Base-by-base conservation (phyloP, 2,113 vertebrate species). In the Bathybates hornii region DNA sequence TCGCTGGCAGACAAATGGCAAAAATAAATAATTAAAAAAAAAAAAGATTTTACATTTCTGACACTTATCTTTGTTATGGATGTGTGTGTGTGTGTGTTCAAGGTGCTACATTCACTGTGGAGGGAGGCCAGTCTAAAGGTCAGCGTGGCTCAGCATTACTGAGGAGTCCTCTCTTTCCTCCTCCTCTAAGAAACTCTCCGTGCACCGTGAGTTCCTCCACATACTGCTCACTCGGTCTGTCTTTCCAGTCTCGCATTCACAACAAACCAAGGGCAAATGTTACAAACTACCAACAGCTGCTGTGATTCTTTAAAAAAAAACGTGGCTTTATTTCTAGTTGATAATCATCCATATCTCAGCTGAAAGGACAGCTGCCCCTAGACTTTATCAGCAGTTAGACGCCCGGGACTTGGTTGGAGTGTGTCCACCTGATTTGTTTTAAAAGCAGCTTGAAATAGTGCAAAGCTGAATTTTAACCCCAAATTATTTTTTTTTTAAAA, bases 111-210 rank as follows among this genome's bases (percentile, higher is more conserved):
- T 95, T 99, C 81, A 92, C 95, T 80, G 96, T 98, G 57, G 97
- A 98, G 82, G 97, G 97, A 85, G 96, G 96, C 16, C 97, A 97
- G 17, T 94, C 89, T 66, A 95, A 96, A 90, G 85, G 95, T 45
- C 96, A 95, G 24, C 93, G 93, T 8, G 90, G 96, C 85, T 95
- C 96, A 45, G 95, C 96, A 2, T 83, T 96, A 3, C 94, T 98
- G 90, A 97, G 97, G 93, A 99, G 98, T 52, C 89, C 95, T 1
- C 91, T 97, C 1, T 99, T 98, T 91, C 97, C 98, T 1, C 96
- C 97, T 36, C 98, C 99, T 6, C 95, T 99, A 57, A 98, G 97
- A 93, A 99, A 98, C 91, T 97, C 99, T 7, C 97, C 96, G 0
- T 99, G 99, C 36, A 96, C 96, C 97, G 99, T 96, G 96, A 99